Evolutionary conservation across 2,888 invertebrate genomes (phyloP).

Genomic region (Noctua pronuba): DNA sequence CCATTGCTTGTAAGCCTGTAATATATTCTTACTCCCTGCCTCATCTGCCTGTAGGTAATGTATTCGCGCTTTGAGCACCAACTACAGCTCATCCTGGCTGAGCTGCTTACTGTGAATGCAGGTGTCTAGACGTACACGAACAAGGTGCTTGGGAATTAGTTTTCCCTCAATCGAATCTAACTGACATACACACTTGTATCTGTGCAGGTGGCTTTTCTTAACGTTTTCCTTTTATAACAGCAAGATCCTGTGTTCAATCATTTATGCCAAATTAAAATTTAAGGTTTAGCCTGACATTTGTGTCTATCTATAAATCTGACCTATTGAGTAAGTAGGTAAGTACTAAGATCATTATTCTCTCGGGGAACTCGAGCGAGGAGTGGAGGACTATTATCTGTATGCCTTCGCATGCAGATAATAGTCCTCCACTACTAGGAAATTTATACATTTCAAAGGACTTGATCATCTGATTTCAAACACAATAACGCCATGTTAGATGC

Average conservation of each 20-base stretch:
- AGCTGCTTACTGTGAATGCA: slow-evolving; percentile 40
- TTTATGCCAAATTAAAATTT: neutral
- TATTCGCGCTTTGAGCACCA: slow-evolving; percentile 45
- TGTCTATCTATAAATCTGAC: neutral
- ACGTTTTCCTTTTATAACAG: neutral
- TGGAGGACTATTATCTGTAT: neutral
- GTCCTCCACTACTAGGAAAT: neutral
- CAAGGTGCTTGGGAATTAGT: slow-evolving; percentile 2
- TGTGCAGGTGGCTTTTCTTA: neutral
- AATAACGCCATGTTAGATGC: neutral
- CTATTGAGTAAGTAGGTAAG: neutral
- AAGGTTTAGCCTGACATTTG: neutral
- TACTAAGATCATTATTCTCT: neutral
- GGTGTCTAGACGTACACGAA: neutral
- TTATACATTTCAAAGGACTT: neutral
- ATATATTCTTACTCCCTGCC: slow-evolving; percentile 34
- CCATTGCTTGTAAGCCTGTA: slow-evolving; percentile 14
- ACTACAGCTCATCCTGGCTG: slow-evolving; percentile 6
- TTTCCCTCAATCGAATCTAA: slow-evolving; percentile 12
- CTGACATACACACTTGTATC: neutral
- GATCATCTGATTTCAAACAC: neutral
- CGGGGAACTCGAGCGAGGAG: neutral
- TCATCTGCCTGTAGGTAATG: slow-evolving; percentile 27
- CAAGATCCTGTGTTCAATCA: neutral
- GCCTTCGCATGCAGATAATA: no score